A percentile compares a stretch with the other conserved stretches of the same genome.
phyloP scores from a whole-genome alignment of 2,113 vertebrate species.

The Eublepharis macularius region DNA sequence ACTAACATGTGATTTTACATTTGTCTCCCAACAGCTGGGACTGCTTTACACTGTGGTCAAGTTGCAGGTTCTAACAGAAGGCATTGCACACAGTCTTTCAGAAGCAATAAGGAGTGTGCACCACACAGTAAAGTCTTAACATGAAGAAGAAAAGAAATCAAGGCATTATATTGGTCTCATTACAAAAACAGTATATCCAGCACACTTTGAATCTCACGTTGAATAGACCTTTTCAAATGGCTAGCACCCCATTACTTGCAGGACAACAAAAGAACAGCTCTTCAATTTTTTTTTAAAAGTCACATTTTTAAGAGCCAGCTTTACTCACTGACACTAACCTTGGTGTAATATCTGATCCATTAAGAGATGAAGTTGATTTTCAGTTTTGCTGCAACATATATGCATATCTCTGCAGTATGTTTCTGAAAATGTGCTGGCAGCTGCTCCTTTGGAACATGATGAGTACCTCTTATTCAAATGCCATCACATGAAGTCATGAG shows the following conservation, averaged over 20 bases:
- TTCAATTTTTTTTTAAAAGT: not conserved
- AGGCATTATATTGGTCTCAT: slow-evolving; percentile 29
- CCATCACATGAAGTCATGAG: slow-evolving; percentile 25
- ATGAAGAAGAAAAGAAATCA: not conserved
- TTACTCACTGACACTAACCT: not conserved
- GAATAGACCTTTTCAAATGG: not conserved
- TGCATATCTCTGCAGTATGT: not conserved
- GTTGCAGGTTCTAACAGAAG: slow-evolving; percentile 12
- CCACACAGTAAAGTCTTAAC: slow-evolving; percentile 5
- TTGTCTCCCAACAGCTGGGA: not conserved
- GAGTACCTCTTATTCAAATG: slow-evolving; percentile 35
- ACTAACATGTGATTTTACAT: not conserved
- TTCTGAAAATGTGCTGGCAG: slow-evolving; percentile 23
- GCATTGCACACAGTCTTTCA: slow-evolving; percentile 22
- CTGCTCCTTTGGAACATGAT: slow-evolving; percentile 44
- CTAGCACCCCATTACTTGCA: slow-evolving; percentile 11
- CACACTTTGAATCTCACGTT: slow-evolving; percentile 2
- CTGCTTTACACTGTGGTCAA: not conserved
- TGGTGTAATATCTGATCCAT: not conserved
- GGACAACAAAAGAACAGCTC: slow-evolving; percentile 1
- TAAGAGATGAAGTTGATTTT: slow-evolving; percentile 13
- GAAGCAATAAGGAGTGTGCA: not conserved
- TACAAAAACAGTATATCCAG: not conserved
- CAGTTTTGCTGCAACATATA: not conserved
- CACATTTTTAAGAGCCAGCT: not conserved